These are phyloP conservation scores for roundworm (Caenorhabditis elegans) DNA, from an alignment of 1,140 invertebrate species.

Conservation along the genomic window DNA sequence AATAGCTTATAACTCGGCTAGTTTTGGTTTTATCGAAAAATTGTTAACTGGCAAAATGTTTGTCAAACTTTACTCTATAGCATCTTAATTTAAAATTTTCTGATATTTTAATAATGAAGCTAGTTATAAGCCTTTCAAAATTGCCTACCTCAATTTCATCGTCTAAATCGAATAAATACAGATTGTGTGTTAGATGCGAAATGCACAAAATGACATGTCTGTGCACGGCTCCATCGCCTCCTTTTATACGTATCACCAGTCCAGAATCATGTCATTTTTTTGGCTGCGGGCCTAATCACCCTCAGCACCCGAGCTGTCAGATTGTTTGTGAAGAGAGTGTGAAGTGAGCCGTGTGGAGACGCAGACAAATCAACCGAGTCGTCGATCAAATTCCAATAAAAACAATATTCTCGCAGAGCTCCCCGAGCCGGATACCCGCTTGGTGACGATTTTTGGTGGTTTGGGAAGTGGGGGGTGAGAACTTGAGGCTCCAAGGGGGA, in stretches of 20 bases:
- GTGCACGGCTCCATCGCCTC: not conserved
- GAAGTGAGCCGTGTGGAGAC: not conserved
- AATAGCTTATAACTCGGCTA: no score
- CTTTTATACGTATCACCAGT: not conserved
- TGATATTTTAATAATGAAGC: no score
- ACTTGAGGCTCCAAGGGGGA: no score
- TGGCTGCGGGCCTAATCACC: not conserved
- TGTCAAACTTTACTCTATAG: no score
- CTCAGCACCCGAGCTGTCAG: not conserved
- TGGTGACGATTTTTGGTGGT: no score
- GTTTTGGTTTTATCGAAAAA: no score
- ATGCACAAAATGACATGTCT: not conserved
- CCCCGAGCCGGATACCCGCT: not conserved
- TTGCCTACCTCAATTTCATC: not conserved
- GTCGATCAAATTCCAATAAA: slow-evolving; percentile 5
- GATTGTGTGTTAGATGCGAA: no score
- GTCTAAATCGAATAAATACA: no score
- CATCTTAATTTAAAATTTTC: no score
- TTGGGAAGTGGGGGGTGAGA: no score
- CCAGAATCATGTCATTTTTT: slow-evolving; percentile 21
- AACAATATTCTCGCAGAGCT: not conserved
- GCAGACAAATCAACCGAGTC: not conserved
- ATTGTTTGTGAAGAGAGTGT: not conserved
- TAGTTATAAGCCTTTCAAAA: no score
- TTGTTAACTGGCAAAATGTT: no score